phyloP scores from a whole-genome alignment of 2,113 vertebrate genomes.

The Lates calcarifer region DNA sequence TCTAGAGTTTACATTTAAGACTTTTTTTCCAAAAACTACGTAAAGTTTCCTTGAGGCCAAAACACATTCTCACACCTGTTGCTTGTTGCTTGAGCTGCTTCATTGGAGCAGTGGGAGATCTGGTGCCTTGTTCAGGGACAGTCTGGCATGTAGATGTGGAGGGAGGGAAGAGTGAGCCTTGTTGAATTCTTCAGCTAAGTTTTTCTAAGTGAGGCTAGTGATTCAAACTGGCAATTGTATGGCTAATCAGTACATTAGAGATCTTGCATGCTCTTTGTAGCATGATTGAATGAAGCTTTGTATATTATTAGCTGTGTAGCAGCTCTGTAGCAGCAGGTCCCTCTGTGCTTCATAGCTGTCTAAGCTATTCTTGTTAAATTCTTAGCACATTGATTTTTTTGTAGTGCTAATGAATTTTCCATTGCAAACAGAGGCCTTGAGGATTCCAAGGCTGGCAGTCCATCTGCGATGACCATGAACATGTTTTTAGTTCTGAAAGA shows the following conservation, averaged over 20 bases:
- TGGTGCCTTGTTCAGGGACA: not conserved
- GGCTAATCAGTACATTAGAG: not conserved
- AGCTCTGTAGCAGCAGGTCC: not conserved
- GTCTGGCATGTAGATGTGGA: not conserved
- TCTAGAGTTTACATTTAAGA: not conserved
- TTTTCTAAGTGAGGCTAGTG: not conserved
- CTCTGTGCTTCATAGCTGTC: not conserved
- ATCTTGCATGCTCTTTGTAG: not conserved
- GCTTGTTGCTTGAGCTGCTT: slow-evolving; percentile 13
- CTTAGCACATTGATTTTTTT: slow-evolving; percentile 48
- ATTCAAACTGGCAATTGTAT: fast-evolving
- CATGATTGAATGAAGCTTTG: not conserved
- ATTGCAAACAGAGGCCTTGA: slow-evolving; percentile 11
- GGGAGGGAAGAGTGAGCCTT: too few relatives aligned
- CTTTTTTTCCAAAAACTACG: not conserved
- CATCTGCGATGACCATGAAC: slow-evolving; percentile 49
- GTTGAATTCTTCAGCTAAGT: not conserved
- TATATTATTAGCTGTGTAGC: slow-evolving; percentile 3
- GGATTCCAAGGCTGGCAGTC: slow-evolving; percentile 19
- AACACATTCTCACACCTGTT: not conserved
- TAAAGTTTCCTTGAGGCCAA: not conserved
- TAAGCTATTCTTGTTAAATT: slow-evolving; percentile 18
- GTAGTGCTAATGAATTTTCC: slow-evolving; percentile 28
- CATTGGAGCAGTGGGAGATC: not conserved
- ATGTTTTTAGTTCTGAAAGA: slow-evolving; percentile 39